Evolutionary conservation across 2,888 invertebrate species (phyloP).

Genomic region (Physocephala rufipes): DNA sequence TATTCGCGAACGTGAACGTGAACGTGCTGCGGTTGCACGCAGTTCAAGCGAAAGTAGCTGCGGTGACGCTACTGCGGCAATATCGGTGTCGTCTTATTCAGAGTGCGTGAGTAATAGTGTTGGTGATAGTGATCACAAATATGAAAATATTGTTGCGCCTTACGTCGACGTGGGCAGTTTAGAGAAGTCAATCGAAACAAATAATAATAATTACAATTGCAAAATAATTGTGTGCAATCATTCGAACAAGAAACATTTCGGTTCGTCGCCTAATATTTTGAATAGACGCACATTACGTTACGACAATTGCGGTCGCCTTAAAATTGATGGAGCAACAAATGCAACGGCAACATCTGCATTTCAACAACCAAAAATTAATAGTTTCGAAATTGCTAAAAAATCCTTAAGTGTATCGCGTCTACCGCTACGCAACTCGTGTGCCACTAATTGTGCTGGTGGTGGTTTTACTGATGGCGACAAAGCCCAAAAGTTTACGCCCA

Average conservation of each 20-base stretch:
- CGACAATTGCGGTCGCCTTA: conserved; percentile 57
- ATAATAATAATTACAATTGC: conserved; percentile 22
- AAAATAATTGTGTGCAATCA: conserved; percentile 11
- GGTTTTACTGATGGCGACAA: conserved; percentile 27
- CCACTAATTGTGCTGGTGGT: conserved; percentile 25
- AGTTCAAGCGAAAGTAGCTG: conserved; percentile 41
- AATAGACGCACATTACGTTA: conserved; percentile 53
- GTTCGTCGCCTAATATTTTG: conserved; percentile 26
- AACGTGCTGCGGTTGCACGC: conserved; percentile 33
- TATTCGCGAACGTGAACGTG: conserved; percentile 37
- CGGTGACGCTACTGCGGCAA: conserved; percentile 33
- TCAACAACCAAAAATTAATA: conserved; percentile 5
- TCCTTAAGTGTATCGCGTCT: conserved; percentile 48
- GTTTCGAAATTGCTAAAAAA: conserved; percentile 36
- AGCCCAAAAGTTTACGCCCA: conserved; percentile 48
- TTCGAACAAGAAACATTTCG: conserved; percentile 14
- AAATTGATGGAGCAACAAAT: conserved; percentile 41
- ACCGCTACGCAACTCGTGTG: conserved; percentile 33
- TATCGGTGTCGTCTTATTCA: background rate
- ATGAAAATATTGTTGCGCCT: conserved; percentile 1
- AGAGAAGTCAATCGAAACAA: conserved; percentile 3
- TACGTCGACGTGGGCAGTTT: background rate
- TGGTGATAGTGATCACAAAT: conserved; percentile 35
- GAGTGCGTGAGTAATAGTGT: conserved; percentile 20
- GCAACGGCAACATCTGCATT: too few relatives aligned